Evolutionary conservation across 1,140 invertebrate species (phyloP).

Genomic region (Eupristina koningsbergeri): DNA sequence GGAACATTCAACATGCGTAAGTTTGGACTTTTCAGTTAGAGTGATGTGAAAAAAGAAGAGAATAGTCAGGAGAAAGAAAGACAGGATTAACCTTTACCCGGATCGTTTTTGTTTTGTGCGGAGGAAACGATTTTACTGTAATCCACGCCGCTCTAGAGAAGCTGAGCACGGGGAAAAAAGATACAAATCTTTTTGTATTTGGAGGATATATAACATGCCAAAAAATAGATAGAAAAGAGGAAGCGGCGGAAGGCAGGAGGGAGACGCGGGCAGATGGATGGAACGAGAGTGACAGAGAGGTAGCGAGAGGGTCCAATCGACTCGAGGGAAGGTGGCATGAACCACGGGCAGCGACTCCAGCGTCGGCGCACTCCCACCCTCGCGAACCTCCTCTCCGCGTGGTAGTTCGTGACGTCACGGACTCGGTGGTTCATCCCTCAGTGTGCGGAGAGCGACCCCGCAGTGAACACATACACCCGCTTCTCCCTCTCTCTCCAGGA

Average conservation of each 20-base stretch:
- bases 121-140: constrained; percentile 36
- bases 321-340: constrained; percentile 21
- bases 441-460: constrained; percentile 72
- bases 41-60: background rate
- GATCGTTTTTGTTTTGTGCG: background rate
- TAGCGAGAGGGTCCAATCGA: constrained; percentile 3
- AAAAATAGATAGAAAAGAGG: background rate
- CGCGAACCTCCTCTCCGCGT: constrained; percentile 67
- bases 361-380: constrained; percentile 50
- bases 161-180: background rate
- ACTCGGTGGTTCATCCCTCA: constrained; percentile 56
- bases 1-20: background rate
- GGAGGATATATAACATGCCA: background rate
- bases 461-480: constrained; percentile 63
- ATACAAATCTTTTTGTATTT: constrained; percentile 12
- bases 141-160: constrained; percentile 1
- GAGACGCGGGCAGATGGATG: too few relatives aligned
- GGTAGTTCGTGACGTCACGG: constrained; percentile 71
- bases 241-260: too few relatives aligned
- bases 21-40: background rate
- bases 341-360: constrained; percentile 60
- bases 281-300: background rate
- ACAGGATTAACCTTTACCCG: constrained; percentile 30
- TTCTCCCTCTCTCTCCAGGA: background rate
- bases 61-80: background rate